A percentile compares a stretch with the other conserved stretches of the same genome.
phyloP scores from a whole-genome alignment of 2,113 vertebrate species.

The Donacobius atricapilla region DNA sequence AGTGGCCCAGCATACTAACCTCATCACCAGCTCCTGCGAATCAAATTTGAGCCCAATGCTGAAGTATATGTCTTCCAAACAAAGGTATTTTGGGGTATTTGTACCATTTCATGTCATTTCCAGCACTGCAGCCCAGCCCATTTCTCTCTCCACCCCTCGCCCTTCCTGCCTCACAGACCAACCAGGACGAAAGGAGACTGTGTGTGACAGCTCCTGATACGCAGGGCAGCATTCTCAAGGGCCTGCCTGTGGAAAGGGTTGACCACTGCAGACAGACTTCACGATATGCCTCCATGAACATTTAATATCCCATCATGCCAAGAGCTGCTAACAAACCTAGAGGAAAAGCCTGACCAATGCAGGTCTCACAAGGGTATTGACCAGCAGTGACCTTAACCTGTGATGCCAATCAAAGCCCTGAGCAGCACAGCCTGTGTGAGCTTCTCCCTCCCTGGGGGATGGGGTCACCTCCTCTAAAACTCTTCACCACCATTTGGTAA shows the following conservation, averaged over 20 bases:
- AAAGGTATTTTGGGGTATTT: background rate
- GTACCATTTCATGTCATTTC: background rate
- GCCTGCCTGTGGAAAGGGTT: background rate
- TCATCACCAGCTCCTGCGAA: background rate
- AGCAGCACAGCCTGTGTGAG: background rate
- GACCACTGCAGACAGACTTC: background rate
- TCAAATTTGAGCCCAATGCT: background rate
- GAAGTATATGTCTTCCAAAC: background rate
- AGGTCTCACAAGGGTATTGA: background rate
- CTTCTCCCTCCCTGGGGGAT: background rate
- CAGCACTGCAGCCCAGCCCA: background rate
- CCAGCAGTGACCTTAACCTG: background rate
- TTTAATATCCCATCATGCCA: background rate
- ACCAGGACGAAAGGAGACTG: background rate
- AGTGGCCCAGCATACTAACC: background rate
- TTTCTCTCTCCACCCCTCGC: background rate
- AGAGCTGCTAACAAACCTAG: background rate
- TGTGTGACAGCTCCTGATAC: background rate
- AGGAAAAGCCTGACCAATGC: background rate
- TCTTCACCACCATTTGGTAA: background rate
- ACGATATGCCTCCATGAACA: background rate
- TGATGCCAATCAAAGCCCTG: background rate
- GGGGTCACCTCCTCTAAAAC: conserved; percentile 40
- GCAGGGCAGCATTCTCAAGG: background rate
- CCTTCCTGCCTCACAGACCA: background rate